These are phyloP conservation scores for Nephrotoma flavescens DNA, from an alignment of 2,888 invertebrate genomes.

Conservation along the genomic window DNA sequence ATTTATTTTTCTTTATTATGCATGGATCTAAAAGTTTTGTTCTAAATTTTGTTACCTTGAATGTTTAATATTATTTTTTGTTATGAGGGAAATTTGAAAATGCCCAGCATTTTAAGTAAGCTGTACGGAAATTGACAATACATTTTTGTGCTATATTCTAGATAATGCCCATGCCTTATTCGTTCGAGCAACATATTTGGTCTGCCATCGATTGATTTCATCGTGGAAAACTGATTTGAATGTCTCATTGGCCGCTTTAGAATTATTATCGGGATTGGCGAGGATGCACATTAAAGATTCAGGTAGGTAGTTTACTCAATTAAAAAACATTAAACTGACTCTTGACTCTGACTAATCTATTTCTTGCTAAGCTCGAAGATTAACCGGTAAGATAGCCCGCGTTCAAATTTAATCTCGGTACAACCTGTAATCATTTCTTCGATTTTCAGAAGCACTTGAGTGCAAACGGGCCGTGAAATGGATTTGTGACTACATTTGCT, in stretches of 20 bases:
- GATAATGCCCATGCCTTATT: constrained; percentile 80
- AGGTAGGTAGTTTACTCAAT: constrained; percentile 39
- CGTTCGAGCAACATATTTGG: constrained; percentile 81
- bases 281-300: constrained; percentile 78
- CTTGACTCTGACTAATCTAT: background rate
- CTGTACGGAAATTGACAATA: background rate
- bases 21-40: background rate
- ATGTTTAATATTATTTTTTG: background rate
- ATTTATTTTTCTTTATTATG: constrained; percentile 3
- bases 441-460: constrained; percentile 60
- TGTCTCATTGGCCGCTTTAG: constrained; percentile 84
- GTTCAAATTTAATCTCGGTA: background rate
- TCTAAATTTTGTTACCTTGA: background rate
- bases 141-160: constrained; percentile 24
- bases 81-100: background rate
- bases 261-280: constrained; percentile 79
- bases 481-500: constrained; percentile 95
- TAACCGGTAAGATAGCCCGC: constrained; percentile 31
- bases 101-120: background rate
- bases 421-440: background rate
- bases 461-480: constrained; percentile 90
- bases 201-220: constrained; percentile 87
- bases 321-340: background rate
- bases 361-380: constrained; percentile 34
- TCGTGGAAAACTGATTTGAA: constrained; percentile 94